Percentiles rank a stretch among this genome's conserved stretches.
Conservation (phyloP, 1,140 invertebrate genomes). For the Diabrotica virgifera region DNA sequence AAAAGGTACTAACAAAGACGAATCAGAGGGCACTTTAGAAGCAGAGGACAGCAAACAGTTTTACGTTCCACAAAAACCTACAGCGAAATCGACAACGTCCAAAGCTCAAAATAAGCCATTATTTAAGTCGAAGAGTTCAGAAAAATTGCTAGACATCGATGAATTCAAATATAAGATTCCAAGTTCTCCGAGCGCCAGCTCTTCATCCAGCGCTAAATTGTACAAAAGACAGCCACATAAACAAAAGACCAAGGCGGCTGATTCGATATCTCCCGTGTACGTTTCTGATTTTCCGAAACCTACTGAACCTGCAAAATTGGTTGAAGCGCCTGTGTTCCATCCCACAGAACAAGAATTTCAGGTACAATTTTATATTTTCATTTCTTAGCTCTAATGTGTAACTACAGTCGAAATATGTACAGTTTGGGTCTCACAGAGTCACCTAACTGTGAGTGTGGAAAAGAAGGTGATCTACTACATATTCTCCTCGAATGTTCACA, state of each 20-base stretch:
- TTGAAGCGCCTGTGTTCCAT: slow-evolving; percentile 80
- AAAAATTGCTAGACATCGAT: slow-evolving; percentile 43
- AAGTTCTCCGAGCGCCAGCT: slow-evolving; percentile 47
- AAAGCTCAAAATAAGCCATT: slow-evolving; percentile 49
- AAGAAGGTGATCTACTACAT: too few relatives aligned
- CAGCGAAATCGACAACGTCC: slow-evolving; percentile 47
- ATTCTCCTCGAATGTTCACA: too few relatives aligned
- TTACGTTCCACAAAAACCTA: slow-evolving; percentile 65
- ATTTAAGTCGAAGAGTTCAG: slow-evolving; percentile 51
- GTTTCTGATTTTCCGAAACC: slow-evolving; percentile 54
- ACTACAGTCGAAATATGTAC: too few relatives aligned
- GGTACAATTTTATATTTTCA: neutral
- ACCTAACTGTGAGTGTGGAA: too few relatives aligned
- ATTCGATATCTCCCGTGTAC: slow-evolving; percentile 50
- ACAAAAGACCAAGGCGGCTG: slow-evolving; percentile 36
- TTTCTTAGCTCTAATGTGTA: too few relatives aligned
- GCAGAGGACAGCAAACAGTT: slow-evolving; percentile 56
- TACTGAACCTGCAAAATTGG: slow-evolving; percentile 58
- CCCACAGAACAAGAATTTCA: slow-evolving; percentile 64
- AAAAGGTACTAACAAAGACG: slow-evolving; percentile 19
- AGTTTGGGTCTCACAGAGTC: too few relatives aligned
- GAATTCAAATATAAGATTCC: slow-evolving; percentile 47
- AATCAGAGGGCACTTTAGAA: slow-evolving; percentile 51
- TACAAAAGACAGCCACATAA: slow-evolving; percentile 38
- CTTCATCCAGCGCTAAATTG: slow-evolving; percentile 46